Conservation (phyloP, 2,113 vertebrate genomes). For the Pygoscelis adeliae region DNA sequence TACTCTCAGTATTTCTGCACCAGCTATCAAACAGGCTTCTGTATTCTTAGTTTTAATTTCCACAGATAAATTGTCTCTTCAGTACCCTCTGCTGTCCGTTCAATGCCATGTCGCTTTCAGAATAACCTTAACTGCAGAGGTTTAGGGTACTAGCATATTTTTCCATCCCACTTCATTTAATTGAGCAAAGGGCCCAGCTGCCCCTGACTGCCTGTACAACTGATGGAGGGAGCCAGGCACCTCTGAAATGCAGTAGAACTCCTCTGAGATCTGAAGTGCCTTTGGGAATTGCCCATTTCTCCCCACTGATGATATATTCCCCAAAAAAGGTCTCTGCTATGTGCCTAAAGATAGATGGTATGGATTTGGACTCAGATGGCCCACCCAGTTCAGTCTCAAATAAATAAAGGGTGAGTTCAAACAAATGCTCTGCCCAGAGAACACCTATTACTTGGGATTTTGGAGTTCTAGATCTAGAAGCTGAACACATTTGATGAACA, state of each 20-base stretch:
- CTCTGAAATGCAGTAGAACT: background rate
- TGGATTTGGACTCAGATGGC: background rate
- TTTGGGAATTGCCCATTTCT: background rate
- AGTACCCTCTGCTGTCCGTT: constrained; percentile 46
- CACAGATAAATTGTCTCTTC: constrained; percentile 19
- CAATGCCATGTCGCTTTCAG: background rate
- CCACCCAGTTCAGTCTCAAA: background rate
- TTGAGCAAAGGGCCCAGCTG: background rate
- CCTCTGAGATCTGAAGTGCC: background rate
- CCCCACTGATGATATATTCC: background rate
- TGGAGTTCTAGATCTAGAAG: background rate
- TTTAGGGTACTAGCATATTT: background rate
- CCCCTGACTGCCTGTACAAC: background rate
- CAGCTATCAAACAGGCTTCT: background rate
- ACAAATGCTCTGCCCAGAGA: background rate
- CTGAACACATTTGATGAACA: background rate
- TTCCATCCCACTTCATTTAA: background rate
- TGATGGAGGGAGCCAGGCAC: background rate
- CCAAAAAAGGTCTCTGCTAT: background rate
- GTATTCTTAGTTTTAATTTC: background rate
- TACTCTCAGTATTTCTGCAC: background rate
- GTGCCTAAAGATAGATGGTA: background rate
- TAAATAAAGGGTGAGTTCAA: background rate
- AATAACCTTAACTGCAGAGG: background rate
- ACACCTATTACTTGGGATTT: background rate